Evolutionary conservation across 2,888 invertebrate genomes (phyloP), one percentile per base, ranked within the genome.

Genomic region (Drosophila parthenogenetica): DNA sequence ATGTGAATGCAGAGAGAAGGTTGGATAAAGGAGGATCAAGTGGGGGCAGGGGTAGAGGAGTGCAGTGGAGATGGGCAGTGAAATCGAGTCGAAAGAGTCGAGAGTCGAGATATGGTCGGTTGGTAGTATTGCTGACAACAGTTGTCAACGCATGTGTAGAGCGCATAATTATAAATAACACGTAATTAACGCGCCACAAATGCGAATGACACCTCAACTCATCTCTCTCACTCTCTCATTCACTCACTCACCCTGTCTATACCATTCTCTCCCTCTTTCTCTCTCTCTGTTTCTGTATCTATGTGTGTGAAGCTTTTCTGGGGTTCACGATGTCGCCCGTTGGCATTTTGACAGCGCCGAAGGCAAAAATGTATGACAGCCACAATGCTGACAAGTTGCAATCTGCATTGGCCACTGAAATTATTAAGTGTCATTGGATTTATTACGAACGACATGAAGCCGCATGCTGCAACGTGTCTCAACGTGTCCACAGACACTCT

Each of bases 101-200:
- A 60, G 63, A 22, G 22, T 29, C 51, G 58, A 60, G 63, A 68
- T 72, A 48, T 11, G 50, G 49, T 25, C 66, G 60, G 67, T 66
- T 69, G 70, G 60, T 61, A 49, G 64, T 13, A 32, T 54, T 54
- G 86, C 80, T 82, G 89, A 86, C 89, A 86, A 73, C 68, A 65
- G 83, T 86, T 87, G 86, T 87, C 86, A 87, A 79, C 86, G 86
- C 90, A 74, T 72, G 69, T 86, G 89, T 89, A 68, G 71, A 65
- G 80, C 77, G 87, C 84, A 89, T 88, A 88, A 89, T 87, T 87
- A 89, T 89, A 87, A 88, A 87, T 87, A 86, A 88, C 81, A 86
- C 79, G 80, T 86, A 86, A 87, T 86, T 86, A 86, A 86, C 89
- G 89, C 88, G 84, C 73, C 60, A 70, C 86, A 81, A 81, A 86